These are phyloP conservation scores for Pseudoatta argentina DNA, from an alignment of 1,140 invertebrate species.

Conservation along the genomic window DNA sequence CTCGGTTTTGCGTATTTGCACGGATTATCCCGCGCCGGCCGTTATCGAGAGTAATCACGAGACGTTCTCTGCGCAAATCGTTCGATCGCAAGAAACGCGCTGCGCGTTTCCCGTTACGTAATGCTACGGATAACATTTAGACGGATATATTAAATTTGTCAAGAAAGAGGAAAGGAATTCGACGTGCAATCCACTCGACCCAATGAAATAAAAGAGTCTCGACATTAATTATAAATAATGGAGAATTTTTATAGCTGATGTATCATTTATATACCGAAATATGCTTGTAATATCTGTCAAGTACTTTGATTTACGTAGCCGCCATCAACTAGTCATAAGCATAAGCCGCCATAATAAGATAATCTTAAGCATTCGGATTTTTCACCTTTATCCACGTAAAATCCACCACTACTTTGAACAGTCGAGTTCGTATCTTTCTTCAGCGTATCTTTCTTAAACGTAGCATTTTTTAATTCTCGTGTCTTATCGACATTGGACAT, in stretches of 20 bases:
- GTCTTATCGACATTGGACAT: neutral
- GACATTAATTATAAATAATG: conserved; percentile 41
- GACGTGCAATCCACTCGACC: conserved; percentile 1
- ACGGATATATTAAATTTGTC: conserved; percentile 42
- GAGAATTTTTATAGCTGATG: conserved; percentile 17
- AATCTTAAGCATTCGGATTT: conserved; percentile 33
- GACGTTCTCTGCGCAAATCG: conserved; percentile 50
- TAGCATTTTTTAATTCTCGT: neutral
- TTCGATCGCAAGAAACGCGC: conserved; percentile 6
- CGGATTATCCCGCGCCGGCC: conserved; percentile 76
- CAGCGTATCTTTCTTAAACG: neutral
- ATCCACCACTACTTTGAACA: neutral
- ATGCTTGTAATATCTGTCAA: conserved; percentile 38
- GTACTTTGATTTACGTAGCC: conserved; percentile 46
- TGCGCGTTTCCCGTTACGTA: conserved; percentile 46
- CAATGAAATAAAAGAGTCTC: neutral
- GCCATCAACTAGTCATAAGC: conserved; percentile 17
- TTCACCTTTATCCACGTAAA: conserved; percentile 1
- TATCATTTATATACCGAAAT: neutral
- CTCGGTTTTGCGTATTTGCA: conserved; percentile 77
- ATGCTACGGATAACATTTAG: conserved; percentile 10
- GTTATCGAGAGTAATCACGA: conserved; percentile 64
- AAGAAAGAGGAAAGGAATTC: neutral
- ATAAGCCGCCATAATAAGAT: conserved; percentile 34
- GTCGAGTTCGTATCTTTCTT: neutral